Evolutionary conservation across 2,797 vertebrate genomes (phyloP).

Genomic region (Tapera naevia): DNA sequence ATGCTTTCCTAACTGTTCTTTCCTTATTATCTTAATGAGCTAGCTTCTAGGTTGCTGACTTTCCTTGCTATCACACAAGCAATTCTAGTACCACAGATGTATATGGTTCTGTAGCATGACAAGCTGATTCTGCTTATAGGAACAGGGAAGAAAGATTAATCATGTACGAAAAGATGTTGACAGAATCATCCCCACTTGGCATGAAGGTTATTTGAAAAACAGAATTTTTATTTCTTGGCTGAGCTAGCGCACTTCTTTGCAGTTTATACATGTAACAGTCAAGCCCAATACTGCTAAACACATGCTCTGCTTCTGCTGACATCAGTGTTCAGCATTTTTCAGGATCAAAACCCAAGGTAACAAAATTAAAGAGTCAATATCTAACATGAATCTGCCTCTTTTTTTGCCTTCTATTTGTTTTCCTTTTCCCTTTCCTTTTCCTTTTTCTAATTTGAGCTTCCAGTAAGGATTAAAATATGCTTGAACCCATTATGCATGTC

Average conservation of each 20-base stretch:
- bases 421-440: neutral
- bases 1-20: neutral
- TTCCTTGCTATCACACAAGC: neutral
- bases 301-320: neutral
- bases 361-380: neutral
- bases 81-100: neutral
- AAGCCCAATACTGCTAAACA: neutral
- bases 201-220: constrained; percentile 36
- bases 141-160: constrained; percentile 29
- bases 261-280: neutral
- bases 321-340: neutral
- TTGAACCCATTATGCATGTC: neutral
- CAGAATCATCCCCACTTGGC: constrained; percentile 11
- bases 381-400: neutral
- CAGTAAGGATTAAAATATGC: neutral
- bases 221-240: constrained; percentile 1
- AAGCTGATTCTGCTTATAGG: constrained; percentile 1
- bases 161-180: constrained; percentile 22
- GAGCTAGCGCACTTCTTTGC: constrained; percentile 5
- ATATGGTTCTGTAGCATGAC: neutral
- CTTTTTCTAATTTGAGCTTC: neutral
- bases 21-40: constrained; percentile 30
- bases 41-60: neutral
- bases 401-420: neutral
- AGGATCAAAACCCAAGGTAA: neutral